Evolutionary conservation across 1,140 invertebrate species (phyloP).

Genomic region (Acromyrmex echinatior): DNA sequence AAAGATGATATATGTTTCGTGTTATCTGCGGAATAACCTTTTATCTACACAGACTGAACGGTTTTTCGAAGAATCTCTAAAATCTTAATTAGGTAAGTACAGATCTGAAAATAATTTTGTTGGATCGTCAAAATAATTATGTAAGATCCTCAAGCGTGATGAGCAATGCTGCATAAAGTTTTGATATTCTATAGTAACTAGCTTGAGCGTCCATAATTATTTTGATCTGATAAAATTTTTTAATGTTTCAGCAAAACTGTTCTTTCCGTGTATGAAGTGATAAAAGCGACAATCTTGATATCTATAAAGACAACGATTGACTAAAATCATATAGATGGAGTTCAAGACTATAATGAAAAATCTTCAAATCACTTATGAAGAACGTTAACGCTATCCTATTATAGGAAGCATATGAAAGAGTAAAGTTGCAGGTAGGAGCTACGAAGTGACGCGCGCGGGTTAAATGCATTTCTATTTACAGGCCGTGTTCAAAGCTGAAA

Average conservation of each 20-base stretch:
- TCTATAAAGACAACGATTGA: not conserved
- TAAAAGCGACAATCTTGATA: not conserved
- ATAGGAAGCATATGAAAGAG: not conserved
- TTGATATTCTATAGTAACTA: no score
- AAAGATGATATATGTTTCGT: not conserved
- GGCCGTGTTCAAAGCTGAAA: conserved; percentile 18
- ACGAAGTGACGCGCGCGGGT: not conserved
- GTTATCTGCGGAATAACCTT: not conserved
- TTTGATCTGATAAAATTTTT: no score
- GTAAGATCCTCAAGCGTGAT: no score
- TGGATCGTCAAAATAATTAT: no score
- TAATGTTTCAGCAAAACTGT: no score
- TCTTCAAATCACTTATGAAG: not conserved
- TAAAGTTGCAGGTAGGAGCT: not conserved
- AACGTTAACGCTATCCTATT: not conserved
- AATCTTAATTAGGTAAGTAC: no score
- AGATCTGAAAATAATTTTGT: no score
- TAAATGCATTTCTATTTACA: conserved; percentile 21
- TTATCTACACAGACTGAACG: not conserved
- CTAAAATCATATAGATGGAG: not conserved
- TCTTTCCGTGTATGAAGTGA: not conserved
- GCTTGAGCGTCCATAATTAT: no score
- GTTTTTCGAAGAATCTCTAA: no score
- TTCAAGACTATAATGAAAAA: not conserved
- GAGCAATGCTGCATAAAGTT: no score